Percentiles rank a stretch among this genome's conserved stretches.
Conservation (phyloP, 23 tunicate species). For the Trididemnum miniatum region DNA sequence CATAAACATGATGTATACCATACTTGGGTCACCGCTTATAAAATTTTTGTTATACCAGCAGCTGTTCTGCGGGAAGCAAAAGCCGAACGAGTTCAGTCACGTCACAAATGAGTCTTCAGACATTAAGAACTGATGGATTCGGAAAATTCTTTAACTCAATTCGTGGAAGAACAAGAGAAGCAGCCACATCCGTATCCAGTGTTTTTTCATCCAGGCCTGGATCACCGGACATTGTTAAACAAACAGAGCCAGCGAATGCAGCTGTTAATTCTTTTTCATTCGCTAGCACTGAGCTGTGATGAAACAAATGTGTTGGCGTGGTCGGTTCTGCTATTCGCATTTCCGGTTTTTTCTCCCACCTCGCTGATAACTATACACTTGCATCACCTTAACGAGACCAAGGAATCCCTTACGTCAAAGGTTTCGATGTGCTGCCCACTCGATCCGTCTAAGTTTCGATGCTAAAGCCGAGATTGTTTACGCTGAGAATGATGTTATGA, state of each 20-base stretch:
- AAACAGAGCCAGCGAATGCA: not conserved
- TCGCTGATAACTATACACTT: too few relatives aligned
- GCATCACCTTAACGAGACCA: too few relatives aligned
- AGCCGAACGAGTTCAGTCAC: not conserved
- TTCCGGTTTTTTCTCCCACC: too few relatives aligned
- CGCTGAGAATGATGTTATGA: too few relatives aligned
- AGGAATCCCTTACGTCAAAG: too few relatives aligned
- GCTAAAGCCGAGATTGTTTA: too few relatives aligned
- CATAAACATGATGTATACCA: not conserved
- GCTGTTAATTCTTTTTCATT: not conserved
- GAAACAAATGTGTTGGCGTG: not conserved
- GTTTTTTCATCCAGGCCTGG: not conserved
- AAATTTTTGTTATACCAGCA: not conserved
- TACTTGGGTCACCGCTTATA: not conserved
- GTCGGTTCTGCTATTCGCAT: too few relatives aligned
- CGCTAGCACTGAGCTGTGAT: not conserved
- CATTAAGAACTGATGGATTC: not conserved
- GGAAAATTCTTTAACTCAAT: not conserved
- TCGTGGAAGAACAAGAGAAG: not conserved
- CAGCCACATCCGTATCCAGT: not conserved
- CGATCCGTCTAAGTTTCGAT: too few relatives aligned
- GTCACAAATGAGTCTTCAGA: constrained; percentile 1
- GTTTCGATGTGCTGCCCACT: too few relatives aligned
- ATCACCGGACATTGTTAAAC: not conserved
- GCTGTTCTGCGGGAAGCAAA: not conserved